These are phyloP conservation scores for Microtus obscurus DNA, from an alignment of 2,797 vertebrate species.

Conservation along the genomic window DNA sequence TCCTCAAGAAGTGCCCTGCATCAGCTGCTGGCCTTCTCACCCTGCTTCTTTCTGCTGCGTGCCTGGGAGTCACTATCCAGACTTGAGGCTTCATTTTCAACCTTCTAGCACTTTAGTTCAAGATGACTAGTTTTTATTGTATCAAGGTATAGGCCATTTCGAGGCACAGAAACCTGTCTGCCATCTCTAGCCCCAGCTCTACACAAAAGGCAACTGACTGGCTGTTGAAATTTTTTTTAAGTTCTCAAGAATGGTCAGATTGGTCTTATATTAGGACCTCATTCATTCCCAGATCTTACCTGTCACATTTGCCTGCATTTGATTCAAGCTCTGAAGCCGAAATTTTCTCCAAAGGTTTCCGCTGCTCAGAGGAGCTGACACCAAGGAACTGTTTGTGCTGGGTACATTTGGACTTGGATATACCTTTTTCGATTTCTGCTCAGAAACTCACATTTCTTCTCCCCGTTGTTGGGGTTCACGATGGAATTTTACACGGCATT, in stretches of 20 bases:
- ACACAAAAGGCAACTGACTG: not conserved
- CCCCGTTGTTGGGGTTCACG: fast-evolving
- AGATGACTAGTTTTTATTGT: not conserved
- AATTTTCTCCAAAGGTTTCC: not conserved
- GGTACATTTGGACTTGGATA: not conserved
- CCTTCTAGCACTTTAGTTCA: not conserved
- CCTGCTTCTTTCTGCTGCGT: not conserved
- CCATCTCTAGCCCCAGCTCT: not conserved
- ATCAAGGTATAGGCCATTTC: not conserved
- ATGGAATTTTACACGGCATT: not conserved
- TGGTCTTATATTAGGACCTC: not conserved
- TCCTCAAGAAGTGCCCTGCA: not conserved
- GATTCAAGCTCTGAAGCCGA: not conserved
- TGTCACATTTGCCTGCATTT: not conserved
- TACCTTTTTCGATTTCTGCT: not conserved
- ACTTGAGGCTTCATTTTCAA: not conserved
- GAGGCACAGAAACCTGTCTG: not conserved
- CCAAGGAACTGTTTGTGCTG: fast-evolving
- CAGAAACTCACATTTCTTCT: not conserved
- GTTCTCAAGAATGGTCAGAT: not conserved
- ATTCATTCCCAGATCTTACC: not conserved
- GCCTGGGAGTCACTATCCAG: not conserved
- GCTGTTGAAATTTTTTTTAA: not conserved
- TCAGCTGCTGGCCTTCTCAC: not conserved
- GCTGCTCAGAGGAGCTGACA: not conserved